Evolutionary conservation across 2,888 invertebrate species (phyloP).

Genomic region (Aporophyla nigra): DNA sequence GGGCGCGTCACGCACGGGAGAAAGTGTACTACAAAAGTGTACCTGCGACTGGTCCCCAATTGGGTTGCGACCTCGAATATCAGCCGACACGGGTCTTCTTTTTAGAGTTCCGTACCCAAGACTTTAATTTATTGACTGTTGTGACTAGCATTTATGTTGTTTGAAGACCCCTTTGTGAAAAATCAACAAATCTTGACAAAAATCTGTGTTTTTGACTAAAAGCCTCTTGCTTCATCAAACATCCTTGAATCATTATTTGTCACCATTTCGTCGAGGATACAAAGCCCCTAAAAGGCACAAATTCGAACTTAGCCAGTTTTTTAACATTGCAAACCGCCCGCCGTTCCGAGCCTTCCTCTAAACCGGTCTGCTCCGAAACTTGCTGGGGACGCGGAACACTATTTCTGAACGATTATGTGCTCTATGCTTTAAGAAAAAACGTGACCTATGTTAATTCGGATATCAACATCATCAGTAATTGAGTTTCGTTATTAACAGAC

Average conservation of each 20-base stretch:
- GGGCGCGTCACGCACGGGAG: slow-evolving; percentile 87
- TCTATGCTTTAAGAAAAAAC: slow-evolving; percentile 66
- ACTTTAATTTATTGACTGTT: slow-evolving; percentile 68
- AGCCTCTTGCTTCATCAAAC: background rate
- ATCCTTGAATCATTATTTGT: slow-evolving; percentile 34
- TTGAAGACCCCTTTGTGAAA: background rate
- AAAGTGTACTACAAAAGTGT: slow-evolving; percentile 89
- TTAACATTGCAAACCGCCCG: slow-evolving; percentile 67
- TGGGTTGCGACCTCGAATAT: slow-evolving; percentile 89
- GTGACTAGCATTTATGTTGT: background rate
- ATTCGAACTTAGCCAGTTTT: slow-evolving; percentile 63
- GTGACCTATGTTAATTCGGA: slow-evolving; percentile 60
- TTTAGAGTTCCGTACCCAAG: slow-evolving; percentile 62
- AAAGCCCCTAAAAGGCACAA: slow-evolving; percentile 40
- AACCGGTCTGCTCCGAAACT: slow-evolving; percentile 73
- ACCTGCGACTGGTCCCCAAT: slow-evolving; percentile 88
- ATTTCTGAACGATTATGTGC: slow-evolving; percentile 68
- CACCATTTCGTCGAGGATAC: slow-evolving; percentile 25
- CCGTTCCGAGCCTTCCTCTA: slow-evolving; percentile 66
- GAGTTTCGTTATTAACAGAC: slow-evolving; percentile 57
- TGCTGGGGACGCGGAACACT: slow-evolving; percentile 65
- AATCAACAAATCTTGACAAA: background rate
- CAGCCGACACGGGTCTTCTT: slow-evolving; percentile 82
- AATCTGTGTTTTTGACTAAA: background rate
- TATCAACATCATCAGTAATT: slow-evolving; percentile 56